Conservation (phyloP, 2,888 invertebrate species). For the Halocaridina rubra region DNA sequence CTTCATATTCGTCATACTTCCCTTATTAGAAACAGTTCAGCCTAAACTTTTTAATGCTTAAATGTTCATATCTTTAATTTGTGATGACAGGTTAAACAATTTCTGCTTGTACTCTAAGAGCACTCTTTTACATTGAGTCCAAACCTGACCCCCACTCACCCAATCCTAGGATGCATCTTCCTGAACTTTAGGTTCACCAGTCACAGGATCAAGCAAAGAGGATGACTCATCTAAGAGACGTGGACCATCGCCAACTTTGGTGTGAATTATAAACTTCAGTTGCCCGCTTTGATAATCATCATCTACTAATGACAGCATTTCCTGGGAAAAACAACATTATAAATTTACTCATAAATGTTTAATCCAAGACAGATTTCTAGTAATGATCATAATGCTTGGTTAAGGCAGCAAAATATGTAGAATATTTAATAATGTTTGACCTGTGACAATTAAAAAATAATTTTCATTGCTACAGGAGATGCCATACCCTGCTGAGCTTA, state of each 20-base stretch:
- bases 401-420: too few species aligned
- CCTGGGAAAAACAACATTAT: constrained; percentile 25
- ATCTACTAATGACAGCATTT: constrained; percentile 9
- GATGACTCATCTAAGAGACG: background rate
- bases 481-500: too few species aligned
- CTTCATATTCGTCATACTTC: too few species aligned
- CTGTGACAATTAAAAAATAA: too few species aligned
- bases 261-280: constrained; percentile 57
- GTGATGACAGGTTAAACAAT: background rate
- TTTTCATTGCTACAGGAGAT: too few species aligned
- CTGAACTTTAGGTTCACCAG: background rate
- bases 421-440: too few species aligned
- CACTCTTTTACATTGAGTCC: background rate
- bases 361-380: too few species aligned
- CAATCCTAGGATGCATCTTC: background rate
- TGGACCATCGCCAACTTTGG: constrained; percentile 60
- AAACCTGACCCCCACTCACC: background rate
- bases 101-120: background rate
- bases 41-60: background rate
- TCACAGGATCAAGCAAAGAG: background rate
- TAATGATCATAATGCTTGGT: too few species aligned
- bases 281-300: constrained; percentile 14
- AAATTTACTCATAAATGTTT: too few species aligned
- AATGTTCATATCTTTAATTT: background rate
- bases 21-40: background rate